Base-by-base conservation (phyloP, 2,113 vertebrate genomes). In the Euleptes europaea region DNA sequence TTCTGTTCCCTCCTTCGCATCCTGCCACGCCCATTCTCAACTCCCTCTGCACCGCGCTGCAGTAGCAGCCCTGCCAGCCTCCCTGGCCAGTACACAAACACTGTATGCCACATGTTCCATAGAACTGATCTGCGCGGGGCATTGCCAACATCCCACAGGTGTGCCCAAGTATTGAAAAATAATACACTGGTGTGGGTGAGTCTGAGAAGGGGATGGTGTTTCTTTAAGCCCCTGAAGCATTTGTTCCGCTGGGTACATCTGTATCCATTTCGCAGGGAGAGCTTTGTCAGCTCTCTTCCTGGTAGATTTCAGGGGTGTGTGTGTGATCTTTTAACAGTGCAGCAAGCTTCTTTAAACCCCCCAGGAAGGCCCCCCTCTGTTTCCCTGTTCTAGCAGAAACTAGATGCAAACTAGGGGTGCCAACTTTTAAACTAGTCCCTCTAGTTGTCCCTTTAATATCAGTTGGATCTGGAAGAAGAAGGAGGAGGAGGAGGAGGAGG, bases 181-280 rank as follows among this genome's bases (percentile, higher is more conserved):
- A 91, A 90, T 77, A 84, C 90, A 93, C 89, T 93, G 88, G 82
- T 35, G 87, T 89, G 74, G 88, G 88, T 89, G 84, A 86, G 26
- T 79, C 84, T 85, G 77, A 63, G 65, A 4, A 89, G 54, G 87
- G 91, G 90, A 90, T 0, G 0, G 17, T 69, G 65, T 82, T 94
- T 90, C 88, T 90, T 76, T 84, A 91, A 93, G 86, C 85, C 93
- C 84, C n/a, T 3, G 44, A 86, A 57, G 65, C 85, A 89, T 88
- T 94, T 49, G 88, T 91, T 92, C 85, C 82, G 44, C 44, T 67
- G 10, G 63, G 28, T 87, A 44, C 78, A 91, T 89, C 89, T 91
- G 83, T 60, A 89, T 87, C 72, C 82, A 80, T 86, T 90, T 93
- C 87, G 79, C 23, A 83, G 1, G 57, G 14, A 86, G 83, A 78